Conservation (phyloP, 2,888 invertebrate species). For the Patella ulyssiponensis region DNA sequence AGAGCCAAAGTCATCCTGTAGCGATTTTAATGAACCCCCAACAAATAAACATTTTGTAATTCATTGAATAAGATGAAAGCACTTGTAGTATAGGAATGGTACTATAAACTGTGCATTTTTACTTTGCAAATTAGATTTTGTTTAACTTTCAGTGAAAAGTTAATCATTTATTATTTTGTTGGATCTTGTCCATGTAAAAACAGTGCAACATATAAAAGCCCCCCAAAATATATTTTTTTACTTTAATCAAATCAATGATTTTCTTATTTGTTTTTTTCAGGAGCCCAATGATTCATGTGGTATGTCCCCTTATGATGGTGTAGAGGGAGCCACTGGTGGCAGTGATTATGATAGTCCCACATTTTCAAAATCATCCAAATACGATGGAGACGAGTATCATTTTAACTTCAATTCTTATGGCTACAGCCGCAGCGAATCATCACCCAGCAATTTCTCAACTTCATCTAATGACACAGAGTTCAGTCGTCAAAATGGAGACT, state of each 20-base stretch:
- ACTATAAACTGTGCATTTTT: too few species aligned
- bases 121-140: too few species aligned
- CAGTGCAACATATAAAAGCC: too few species aligned
- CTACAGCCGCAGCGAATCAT: constrained; percentile 38
- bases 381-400: constrained; percentile 50
- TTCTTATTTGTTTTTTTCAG: constrained; percentile 42
- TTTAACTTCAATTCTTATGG: constrained; percentile 52
- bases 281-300: constrained; percentile 57
- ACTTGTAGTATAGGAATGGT: too few species aligned
- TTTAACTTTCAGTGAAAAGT: too few species aligned
- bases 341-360: constrained; percentile 45
- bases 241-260: background rate
- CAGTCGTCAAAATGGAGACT: constrained; percentile 35
- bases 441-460: constrained; percentile 55
- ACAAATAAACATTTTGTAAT: too few species aligned
- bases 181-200: too few species aligned
- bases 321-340: constrained; percentile 69
- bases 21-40: too few species aligned
- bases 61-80: too few species aligned
- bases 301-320: constrained; percentile 61
- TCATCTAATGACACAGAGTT: constrained; percentile 62
- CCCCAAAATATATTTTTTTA: background rate
- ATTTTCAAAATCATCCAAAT: constrained; percentile 49
- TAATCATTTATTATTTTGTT: too few species aligned
- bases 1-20: too few species aligned